These are phyloP conservation scores for Poicephalus meyeri DNA, from an alignment of 2,113 vertebrate genomes.

Conservation along the genomic window DNA sequence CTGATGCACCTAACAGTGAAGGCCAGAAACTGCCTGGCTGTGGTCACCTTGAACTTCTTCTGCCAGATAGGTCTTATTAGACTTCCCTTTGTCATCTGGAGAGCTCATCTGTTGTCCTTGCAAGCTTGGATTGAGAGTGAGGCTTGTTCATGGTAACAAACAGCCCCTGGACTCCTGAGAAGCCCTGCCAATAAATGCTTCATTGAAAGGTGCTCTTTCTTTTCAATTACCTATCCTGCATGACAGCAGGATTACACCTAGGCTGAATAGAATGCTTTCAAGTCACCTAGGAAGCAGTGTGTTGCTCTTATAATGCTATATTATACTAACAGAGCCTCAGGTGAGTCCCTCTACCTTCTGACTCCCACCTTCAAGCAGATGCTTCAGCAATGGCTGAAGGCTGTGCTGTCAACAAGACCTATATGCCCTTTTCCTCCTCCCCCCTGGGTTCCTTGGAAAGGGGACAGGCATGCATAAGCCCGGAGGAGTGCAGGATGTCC, in stretches of 20 bases:
- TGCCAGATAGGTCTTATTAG: neutral
- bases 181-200: neutral
- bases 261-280: neutral
- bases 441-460: neutral
- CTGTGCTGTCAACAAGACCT: neutral
- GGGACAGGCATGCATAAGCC: neutral
- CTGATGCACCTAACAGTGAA: neutral
- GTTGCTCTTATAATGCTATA: neutral
- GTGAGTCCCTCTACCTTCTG: neutral
- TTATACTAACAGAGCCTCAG: neutral
- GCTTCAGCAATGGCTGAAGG: neutral
- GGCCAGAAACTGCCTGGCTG: neutral
- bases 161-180: neutral
- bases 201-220: neutral
- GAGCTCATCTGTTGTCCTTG: neutral
- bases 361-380: neutral
- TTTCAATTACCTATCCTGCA: neutral
- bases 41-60: neutral
- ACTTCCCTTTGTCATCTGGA: neutral
- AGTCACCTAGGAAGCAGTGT: neutral
- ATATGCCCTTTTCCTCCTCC: neutral
- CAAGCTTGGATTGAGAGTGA: neutral
- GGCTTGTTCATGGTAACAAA: neutral
- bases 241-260: neutral
- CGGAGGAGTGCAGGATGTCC: neutral